These are phyloP conservation scores for Clarias magur DNA, from an alignment of 2,113 vertebrate genomes.

Conservation along the genomic window DNA sequence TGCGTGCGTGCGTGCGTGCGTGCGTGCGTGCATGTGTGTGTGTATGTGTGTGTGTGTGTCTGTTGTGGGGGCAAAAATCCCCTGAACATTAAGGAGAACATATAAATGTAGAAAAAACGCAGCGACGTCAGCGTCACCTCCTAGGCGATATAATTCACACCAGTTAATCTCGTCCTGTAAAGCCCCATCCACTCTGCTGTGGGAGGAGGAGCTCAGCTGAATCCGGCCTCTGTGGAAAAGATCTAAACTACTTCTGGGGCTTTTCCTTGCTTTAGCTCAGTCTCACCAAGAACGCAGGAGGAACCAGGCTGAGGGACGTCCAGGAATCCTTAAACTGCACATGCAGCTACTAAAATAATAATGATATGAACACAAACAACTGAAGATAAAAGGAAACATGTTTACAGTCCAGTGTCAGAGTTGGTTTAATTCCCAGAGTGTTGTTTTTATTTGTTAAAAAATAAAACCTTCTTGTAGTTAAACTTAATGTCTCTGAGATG, in stretches of 20 bases:
- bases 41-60: not conserved
- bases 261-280: not conserved
- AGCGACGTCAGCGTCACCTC: not conserved
- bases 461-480: not conserved
- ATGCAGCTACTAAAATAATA: not conserved
- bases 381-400: not conserved
- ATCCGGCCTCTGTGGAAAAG: not conserved
- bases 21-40: no score
- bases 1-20: no score
- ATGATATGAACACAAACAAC: not conserved
- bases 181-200: not conserved
- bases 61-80: no score
- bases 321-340: not conserved
- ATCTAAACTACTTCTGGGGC: not conserved
- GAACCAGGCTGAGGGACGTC: not conserved
- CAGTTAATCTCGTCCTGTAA: not conserved
- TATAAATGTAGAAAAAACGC: not conserved
- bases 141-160: not conserved
- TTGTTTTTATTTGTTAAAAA: not conserved
- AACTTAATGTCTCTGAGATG: not conserved
- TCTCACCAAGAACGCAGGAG: no score
- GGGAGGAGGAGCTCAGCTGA: not conserved
- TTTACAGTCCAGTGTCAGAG: not conserved
- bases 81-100: accelerated
- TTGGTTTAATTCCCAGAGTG: not conserved